Evolutionary conservation across 2,888 invertebrate species (phyloP).

Genomic region (Morinoia aosen): DNA sequence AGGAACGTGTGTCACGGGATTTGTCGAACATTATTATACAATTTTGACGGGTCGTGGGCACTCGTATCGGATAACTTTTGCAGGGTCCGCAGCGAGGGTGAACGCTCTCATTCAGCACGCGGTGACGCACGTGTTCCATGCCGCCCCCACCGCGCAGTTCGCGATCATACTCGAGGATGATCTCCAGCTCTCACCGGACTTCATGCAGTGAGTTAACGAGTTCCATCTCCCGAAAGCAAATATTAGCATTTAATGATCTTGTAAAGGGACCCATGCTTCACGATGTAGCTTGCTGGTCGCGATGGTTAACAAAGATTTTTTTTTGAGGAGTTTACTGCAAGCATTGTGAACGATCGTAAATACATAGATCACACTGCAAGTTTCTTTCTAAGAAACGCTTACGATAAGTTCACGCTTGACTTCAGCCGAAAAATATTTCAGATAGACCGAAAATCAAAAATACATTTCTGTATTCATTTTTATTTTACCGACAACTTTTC

Average conservation of each 20-base stretch:
- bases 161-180: slow-evolving; percentile 64
- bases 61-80: too few species aligned
- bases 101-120: slow-evolving; percentile 62
- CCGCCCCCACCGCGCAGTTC: slow-evolving; percentile 53
- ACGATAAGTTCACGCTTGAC: neutral
- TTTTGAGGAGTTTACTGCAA: neutral
- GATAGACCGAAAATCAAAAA: too few species aligned
- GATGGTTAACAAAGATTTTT: neutral
- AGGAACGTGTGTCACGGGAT: too few species aligned
- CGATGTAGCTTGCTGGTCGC: neutral
- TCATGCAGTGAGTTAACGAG: slow-evolving; percentile 58
- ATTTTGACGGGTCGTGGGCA: too few species aligned
- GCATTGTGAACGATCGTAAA: neutral
- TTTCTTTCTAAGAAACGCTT: neutral
- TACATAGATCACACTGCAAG: neutral
- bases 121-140: slow-evolving; percentile 56
- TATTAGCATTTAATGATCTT: neutral
- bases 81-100: slow-evolving; percentile 55
- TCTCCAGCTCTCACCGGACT: slow-evolving; percentile 61
- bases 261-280: neutral
- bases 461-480: too few species aligned
- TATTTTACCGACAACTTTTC: too few species aligned
- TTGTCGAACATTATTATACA: too few species aligned
- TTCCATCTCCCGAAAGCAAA: neutral
- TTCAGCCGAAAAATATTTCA: too few species aligned